Evolutionary conservation across 2,113 vertebrate genomes (phyloP).

Genomic region (Tetrao urogallus): DNA sequence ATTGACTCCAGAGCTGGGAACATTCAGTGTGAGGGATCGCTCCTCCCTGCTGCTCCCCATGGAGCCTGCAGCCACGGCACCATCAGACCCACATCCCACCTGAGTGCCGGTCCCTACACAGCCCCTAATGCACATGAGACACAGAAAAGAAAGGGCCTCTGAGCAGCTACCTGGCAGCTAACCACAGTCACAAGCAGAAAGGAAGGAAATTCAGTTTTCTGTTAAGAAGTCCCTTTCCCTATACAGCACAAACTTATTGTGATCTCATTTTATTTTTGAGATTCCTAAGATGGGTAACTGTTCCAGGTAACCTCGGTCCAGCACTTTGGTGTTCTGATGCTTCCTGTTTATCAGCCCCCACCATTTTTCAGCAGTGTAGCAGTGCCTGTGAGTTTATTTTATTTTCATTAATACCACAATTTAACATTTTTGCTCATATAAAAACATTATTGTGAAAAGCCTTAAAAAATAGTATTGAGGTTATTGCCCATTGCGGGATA

Average conservation of each 20-base stretch:
- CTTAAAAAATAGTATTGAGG: neutral
- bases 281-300: neutral
- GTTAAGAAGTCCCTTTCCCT: neutral
- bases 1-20: neutral
- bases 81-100: accelerated
- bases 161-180: neutral
- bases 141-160: neutral
- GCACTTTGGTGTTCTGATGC: neutral
- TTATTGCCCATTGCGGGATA: neutral
- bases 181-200: neutral
- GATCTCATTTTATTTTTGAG: neutral
- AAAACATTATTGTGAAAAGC: neutral
- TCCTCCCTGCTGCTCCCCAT: neutral
- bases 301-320: neutral
- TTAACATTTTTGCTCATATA: neutral
- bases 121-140: accelerated
- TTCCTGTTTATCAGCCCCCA: neutral
- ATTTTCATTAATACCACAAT: neutral
- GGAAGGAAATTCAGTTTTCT: neutral
- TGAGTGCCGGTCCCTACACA: neutral
- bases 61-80: neutral
- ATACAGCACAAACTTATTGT: neutral
- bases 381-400: neutral
- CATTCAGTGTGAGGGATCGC: neutral
- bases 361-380: neutral